Conservation (phyloP, 2,113 vertebrate species). For the Sturnira hondurensis region DNA sequence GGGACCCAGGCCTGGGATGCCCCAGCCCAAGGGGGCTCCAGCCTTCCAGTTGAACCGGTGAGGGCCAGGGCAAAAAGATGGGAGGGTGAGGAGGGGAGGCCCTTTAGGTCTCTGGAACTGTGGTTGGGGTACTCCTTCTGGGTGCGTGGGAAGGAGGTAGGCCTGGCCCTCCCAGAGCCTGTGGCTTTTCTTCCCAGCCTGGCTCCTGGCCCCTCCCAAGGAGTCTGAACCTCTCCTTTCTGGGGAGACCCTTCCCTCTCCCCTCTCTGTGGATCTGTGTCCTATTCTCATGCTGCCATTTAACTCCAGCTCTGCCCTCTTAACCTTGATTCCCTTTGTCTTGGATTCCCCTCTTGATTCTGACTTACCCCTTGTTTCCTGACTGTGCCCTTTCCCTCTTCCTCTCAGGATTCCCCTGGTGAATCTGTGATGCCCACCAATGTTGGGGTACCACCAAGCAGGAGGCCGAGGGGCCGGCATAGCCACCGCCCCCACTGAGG, state of each 20-base stretch:
- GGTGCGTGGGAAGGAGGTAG: constrained; percentile 14
- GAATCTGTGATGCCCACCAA: constrained; percentile 82
- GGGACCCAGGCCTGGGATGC: constrained; percentile 69
- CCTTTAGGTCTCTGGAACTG: background rate
- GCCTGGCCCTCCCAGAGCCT: background rate
- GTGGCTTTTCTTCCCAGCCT: background rate
- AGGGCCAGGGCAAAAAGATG: constrained; percentile 58
- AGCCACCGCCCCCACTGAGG: constrained; percentile 64
- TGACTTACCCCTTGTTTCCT: constrained; percentile 35
- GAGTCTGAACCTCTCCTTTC: background rate
- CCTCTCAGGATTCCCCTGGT: constrained; percentile 84
- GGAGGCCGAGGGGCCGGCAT: constrained; percentile 59
- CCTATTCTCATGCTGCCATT: background rate
- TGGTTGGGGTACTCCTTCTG: background rate
- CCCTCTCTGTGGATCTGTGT: background rate
- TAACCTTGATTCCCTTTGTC: background rate
- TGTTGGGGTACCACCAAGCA: constrained; percentile 68
- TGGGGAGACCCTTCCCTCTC: background rate
- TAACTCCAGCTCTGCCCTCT: constrained; percentile 5
- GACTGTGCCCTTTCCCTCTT: constrained; percentile 70
- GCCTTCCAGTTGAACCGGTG: constrained; percentile 87
- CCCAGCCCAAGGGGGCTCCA: constrained; percentile 73
- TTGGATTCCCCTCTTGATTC: background rate
- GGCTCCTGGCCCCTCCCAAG: background rate
- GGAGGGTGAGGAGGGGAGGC: constrained; percentile 9